Evolutionary conservation across 2,113 vertebrate genomes (phyloP), one percentile per base, ranked within the genome.

Genomic region (Festucalex cinctus): DNA sequence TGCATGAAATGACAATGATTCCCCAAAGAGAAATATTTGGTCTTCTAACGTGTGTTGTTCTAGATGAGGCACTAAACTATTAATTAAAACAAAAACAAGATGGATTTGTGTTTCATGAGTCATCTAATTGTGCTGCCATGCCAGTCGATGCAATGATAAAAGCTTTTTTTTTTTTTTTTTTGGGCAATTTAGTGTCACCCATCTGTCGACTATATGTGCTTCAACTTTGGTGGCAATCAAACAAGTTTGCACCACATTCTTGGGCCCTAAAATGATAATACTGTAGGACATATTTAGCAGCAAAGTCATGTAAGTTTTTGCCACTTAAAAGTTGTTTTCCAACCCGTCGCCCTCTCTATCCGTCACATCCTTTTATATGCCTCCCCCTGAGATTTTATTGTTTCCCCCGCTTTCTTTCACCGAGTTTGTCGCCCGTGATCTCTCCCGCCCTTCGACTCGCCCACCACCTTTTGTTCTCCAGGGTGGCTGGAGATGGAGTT

Each of bases 401-500:
- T 70, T 53, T 56, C 60, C 68, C 65, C 16, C 57, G 49, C 75
- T 58, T 60, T 68, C 35, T 63, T 60, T 70, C 28, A 61, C 22
- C 64, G 16, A 70, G 60, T 81, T 71, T 82, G 44, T 85, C 72
- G 70, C 70, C 76, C 73, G 80, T 70, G 76, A 85, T 86, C 82
- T 76, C 48, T 61, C 56, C 8, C 58, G 63, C 76, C 76, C 75
- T 81, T 70, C 66, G 48, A 85, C 80, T 83, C 72, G 81, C 59
- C 59, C 63, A 32, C 69, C 83, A 76, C 64, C 80, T 76, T 88
- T 85, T 81, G 81, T 85, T 83, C 80, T 76, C 74, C 78, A 63
- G 49, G 83, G 83, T 85, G 80, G 74, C 67, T 57, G 82, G 79
- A 86, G 68, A 83, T 71, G 72, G 73, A 84, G 83, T 85, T 85